These are phyloP conservation scores for Julus scanicus DNA, from an alignment of 2,888 invertebrate genomes.

Conservation along the genomic window DNA sequence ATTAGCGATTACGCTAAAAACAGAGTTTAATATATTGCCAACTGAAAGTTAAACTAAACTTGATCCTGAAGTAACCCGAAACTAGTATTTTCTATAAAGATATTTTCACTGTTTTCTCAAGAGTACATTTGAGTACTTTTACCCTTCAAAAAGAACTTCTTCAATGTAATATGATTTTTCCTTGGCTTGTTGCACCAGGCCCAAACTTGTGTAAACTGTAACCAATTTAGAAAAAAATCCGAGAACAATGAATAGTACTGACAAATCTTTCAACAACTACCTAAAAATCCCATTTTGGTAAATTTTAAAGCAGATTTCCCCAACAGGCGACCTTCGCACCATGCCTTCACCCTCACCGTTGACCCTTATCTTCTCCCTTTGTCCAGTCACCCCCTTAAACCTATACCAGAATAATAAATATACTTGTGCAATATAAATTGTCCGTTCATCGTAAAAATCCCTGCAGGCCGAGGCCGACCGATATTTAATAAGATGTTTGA, in stretches of 20 bases:
- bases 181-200: background rate
- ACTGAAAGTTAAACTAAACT: too few species aligned
- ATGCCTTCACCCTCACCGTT: conserved; percentile 1
- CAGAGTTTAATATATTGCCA: background rate
- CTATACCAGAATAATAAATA: background rate
- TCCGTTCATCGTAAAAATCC: background rate
- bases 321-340: background rate
- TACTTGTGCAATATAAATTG: conserved; percentile 13
- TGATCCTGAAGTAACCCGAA: too few species aligned
- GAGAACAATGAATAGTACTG: too few species aligned
- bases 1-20: background rate
- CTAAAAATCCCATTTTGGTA: background rate
- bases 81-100: too few species aligned
- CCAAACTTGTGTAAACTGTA: background rate
- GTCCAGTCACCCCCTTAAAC: conserved; percentile 14
- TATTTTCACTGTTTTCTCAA: too few species aligned
- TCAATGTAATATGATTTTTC: too few species aligned
- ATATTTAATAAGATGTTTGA: background rate
- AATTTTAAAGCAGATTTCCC: background rate
- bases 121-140: too few species aligned
- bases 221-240: too few species aligned
- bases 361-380: background rate
- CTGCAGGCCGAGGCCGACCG: background rate
- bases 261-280: too few species aligned
- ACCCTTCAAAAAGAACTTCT: too few species aligned